Evolutionary conservation across 2,888 invertebrate species (phyloP).

Genomic region (Netelia fuscicornis): DNA sequence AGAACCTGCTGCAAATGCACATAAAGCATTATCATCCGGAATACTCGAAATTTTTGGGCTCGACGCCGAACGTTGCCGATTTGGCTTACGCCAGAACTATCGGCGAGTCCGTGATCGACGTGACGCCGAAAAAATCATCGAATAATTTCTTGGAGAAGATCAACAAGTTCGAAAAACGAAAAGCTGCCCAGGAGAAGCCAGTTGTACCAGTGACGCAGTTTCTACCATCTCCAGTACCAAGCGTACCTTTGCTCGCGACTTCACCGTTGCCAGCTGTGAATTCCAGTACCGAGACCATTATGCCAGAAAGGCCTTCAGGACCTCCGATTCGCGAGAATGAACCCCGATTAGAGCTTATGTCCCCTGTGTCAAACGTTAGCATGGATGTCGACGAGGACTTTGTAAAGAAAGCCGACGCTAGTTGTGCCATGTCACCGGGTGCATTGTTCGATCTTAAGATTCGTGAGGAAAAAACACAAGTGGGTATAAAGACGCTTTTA

Average conservation of each 20-base stretch:
- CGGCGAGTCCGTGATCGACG: constrained; percentile 86
- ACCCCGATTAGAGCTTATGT: constrained; percentile 71
- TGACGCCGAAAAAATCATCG: constrained; percentile 80
- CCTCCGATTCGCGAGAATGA: constrained; percentile 72
- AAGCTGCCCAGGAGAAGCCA: constrained; percentile 71
- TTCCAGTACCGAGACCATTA: constrained; percentile 65
- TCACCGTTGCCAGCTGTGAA: constrained; percentile 67
- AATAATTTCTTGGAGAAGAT: constrained; percentile 84
- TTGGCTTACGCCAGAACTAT: constrained; percentile 93
- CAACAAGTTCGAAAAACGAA: constrained; percentile 81
- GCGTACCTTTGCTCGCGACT: constrained; percentile 63
- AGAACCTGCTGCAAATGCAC: constrained; percentile 96
- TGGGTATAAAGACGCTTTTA: constrained; percentile 86
- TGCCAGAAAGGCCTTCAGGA: constrained; percentile 66
- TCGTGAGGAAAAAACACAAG: constrained; percentile 83
- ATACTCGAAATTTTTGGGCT: constrained; percentile 90
- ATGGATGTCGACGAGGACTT: constrained; percentile 76
- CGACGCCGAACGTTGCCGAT: constrained; percentile 94
- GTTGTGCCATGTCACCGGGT: constrained; percentile 81
- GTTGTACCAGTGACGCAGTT: constrained; percentile 49
- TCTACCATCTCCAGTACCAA: constrained; percentile 55
- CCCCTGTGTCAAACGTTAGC: constrained; percentile 73
- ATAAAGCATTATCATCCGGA: constrained; percentile 97
- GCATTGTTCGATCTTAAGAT: constrained; percentile 81
- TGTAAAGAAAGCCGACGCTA: constrained; percentile 75